Percentiles rank a stretch among this genome's conserved stretches.
phyloP scores from a whole-genome alignment of 2,888 invertebrate genomes.

The Heliconius charithonia region DNA sequence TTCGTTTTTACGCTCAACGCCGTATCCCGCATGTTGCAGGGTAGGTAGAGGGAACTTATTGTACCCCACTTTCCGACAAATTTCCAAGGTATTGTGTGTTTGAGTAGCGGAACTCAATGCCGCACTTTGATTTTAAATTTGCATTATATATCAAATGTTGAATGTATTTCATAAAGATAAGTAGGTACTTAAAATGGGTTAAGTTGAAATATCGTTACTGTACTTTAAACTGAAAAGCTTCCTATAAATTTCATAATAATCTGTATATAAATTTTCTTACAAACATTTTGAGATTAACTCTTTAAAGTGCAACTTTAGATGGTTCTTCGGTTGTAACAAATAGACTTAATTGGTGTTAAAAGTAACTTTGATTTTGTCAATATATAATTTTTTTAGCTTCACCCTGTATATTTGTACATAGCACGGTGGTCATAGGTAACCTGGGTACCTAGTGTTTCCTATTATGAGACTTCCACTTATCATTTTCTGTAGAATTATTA shows the following conservation, averaged over 20 bases:
- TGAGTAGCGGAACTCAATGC: not conserved
- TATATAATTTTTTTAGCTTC: no score
- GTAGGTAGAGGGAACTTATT: not conserved
- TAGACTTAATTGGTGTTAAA: no score
- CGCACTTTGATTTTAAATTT: not conserved
- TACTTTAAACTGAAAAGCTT: not conserved
- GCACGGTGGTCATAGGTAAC: no score
- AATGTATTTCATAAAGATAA: not conserved
- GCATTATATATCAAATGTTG: not conserved
- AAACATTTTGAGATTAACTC: not conserved
- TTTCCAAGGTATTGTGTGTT: not conserved
- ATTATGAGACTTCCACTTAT: no score
- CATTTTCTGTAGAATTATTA: no score
- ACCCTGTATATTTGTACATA: no score
- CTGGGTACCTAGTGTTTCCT: no score
- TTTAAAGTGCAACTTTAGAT: conserved; percentile 11
- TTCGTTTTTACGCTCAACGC: no score
- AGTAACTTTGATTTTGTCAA: no score
- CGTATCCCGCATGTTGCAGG: not conserved
- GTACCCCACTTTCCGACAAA: not conserved
- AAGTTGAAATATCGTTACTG: not conserved
- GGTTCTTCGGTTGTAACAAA: not conserved
- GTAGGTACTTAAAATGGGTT: not conserved
- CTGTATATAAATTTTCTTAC: not conserved
- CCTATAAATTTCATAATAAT: conserved; percentile 2